These are phyloP conservation scores for Poeciliopsis paucimaculata DNA, from an alignment of 2,797 vertebrate genomes.

Conservation along the genomic window DNA sequence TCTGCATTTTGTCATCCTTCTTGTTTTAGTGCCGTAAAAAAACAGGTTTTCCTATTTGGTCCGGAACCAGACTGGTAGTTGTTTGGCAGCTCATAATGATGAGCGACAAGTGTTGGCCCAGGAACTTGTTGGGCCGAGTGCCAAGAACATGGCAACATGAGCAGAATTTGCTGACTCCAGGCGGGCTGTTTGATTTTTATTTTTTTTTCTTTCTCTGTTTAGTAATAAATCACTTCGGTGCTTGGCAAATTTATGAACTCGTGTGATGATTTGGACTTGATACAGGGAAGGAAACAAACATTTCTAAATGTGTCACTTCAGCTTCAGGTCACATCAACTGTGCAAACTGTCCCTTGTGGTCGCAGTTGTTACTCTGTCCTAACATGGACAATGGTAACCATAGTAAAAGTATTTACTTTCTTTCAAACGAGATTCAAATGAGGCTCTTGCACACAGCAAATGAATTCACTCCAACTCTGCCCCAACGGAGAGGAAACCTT, in stretches of 20 bases:
- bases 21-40: slow-evolving; percentile 12
- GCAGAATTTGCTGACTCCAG: slow-evolving; percentile 32
- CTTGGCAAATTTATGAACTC: slow-evolving; percentile 16
- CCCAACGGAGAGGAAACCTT: slow-evolving; percentile 21
- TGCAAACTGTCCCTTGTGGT: slow-evolving; percentile 39
- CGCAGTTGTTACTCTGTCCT: slow-evolving; percentile 38
- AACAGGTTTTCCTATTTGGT: slow-evolving; percentile 22
- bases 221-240: neutral
- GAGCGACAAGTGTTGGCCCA: slow-evolving; percentile 45
- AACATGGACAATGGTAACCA: slow-evolving; percentile 62
- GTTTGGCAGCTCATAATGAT: slow-evolving; percentile 51
- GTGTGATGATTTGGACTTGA: slow-evolving; percentile 23
- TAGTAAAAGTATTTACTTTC: slow-evolving; percentile 59
- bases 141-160: slow-evolving; percentile 18
- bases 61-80: slow-evolving; percentile 10
- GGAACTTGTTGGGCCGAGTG: slow-evolving; percentile 29
- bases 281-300: slow-evolving; percentile 10
- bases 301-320: slow-evolving; percentile 14
- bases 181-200: slow-evolving; percentile 18
- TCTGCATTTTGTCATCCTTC: slow-evolving; percentile 37
- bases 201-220: slow-evolving; percentile 8
- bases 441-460: slow-evolving; percentile 47
- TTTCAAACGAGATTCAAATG: slow-evolving; percentile 71
- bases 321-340: slow-evolving; percentile 30
- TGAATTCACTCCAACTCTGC: slow-evolving; percentile 34